Conservation (phyloP, 2,888 invertebrate genomes). For the Cephus sareptanus region DNA sequence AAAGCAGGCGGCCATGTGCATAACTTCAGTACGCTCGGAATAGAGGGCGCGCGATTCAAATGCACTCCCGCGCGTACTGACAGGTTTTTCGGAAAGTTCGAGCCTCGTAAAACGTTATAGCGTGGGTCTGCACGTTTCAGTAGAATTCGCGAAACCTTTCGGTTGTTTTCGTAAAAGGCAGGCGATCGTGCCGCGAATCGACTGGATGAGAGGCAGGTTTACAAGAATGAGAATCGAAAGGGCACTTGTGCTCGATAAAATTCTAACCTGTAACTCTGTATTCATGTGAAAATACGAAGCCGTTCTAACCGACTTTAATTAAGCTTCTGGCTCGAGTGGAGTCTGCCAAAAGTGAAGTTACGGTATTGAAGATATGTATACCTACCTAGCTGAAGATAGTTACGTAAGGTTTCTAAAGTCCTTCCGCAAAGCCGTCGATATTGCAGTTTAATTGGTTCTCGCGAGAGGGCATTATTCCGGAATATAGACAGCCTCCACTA, state of each 20-base stretch:
- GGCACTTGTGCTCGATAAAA: neutral
- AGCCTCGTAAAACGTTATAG: neutral
- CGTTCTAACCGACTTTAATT: neutral
- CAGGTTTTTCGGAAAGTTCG: neutral
- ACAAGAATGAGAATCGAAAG: neutral
- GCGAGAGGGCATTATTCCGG: neutral
- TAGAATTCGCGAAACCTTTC: neutral
- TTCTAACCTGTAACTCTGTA: neutral
- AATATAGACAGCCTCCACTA: neutral
- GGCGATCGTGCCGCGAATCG: neutral
- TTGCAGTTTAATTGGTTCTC: constrained; percentile 5
- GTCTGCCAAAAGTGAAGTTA: neutral
- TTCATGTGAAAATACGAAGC: neutral
- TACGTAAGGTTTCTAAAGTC: neutral
- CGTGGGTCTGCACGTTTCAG: neutral
- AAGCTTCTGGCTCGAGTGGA: neutral
- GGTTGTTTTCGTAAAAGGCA: neutral
- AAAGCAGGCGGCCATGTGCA: neutral
- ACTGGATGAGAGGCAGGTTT: neutral
- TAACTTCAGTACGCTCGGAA: neutral
- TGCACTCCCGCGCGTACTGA: neutral
- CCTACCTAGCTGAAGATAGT: neutral
- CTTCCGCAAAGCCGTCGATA: neutral
- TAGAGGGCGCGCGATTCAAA: neutral
- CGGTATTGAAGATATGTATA: neutral